Conservation (phyloP, 2,113 vertebrate genomes). For the Nothobranchius kuhntae region DNA sequence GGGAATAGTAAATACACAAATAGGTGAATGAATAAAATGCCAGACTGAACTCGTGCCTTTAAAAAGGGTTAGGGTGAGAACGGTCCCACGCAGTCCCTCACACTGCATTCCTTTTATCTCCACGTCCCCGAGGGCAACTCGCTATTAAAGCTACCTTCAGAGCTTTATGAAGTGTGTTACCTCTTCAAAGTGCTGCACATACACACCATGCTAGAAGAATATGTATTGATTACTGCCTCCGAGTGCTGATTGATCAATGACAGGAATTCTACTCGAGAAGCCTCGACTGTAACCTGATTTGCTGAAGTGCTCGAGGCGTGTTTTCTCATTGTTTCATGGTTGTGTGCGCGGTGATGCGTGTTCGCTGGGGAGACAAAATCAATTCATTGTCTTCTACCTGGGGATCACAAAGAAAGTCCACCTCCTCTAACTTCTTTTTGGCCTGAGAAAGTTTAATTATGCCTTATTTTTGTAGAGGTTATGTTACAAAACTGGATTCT, state of each 20-base stretch:
- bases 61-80: background rate
- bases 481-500: too few relatives aligned
- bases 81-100: background rate
- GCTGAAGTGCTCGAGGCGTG: conserved; percentile 30
- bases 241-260: conserved; percentile 31
- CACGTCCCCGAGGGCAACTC: conserved; percentile 18
- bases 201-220: background rate
- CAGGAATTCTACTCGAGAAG: conserved; percentile 17
- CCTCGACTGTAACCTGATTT: conserved; percentile 44
- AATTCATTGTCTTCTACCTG: conserved; percentile 28
- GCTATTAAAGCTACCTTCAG: conserved; percentile 19
- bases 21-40: too few relatives aligned
- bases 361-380: conserved; percentile 30
- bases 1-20: too few relatives aligned
- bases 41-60: too few relatives aligned
- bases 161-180: conserved; percentile 22
- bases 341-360: conserved; percentile 12
- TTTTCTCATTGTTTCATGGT: conserved; percentile 41
- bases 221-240: conserved; percentile 23
- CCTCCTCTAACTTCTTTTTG: conserved; percentile 8
- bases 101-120: conserved; percentile 12
- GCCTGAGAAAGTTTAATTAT: conserved; percentile 5
- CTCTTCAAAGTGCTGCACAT: background rate
- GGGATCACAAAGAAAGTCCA: conserved; percentile 29
- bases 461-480: too few relatives aligned